These are phyloP conservation scores for Nephila pilipes DNA, from an alignment of 1,140 invertebrate genomes.

Conservation along the genomic window DNA sequence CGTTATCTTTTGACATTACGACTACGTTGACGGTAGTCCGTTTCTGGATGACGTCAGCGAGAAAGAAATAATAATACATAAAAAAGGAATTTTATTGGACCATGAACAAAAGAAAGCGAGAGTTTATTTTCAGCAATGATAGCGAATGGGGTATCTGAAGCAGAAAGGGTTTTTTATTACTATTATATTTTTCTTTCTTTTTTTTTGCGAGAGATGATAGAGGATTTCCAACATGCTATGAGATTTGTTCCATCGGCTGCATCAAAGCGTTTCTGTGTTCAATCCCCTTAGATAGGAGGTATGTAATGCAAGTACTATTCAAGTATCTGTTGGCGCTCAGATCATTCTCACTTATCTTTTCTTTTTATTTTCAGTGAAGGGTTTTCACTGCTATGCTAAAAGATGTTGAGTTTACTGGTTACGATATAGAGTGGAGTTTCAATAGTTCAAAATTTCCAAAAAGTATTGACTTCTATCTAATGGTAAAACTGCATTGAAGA, in stretches of 20 bases:
- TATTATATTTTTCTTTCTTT: not conserved
- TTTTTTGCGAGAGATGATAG: not conserved
- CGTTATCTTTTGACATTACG: constrained; percentile 45
- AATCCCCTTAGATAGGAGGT: not conserved
- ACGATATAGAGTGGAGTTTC: too few relatives aligned
- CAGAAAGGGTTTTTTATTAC: constrained; percentile 5
- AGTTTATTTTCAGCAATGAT: constrained; percentile 48
- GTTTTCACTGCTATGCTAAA: too few relatives aligned
- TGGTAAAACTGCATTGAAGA: too few relatives aligned
- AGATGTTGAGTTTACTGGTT: too few relatives aligned
- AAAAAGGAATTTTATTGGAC: constrained; percentile 49
- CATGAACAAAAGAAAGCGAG: constrained; percentile 38
- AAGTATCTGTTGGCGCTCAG: constrained; percentile 3
- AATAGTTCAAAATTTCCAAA: too few relatives aligned
- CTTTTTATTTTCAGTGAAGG: too few relatives aligned
- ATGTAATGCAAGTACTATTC: not conserved
- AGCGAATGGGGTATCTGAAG: constrained; percentile 22
- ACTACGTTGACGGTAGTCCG: constrained; percentile 21
- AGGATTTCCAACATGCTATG: not conserved
- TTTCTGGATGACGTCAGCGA: constrained; percentile 4
- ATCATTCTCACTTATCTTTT: too few relatives aligned
- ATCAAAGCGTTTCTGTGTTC: not conserved
- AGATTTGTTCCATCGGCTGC: constrained; percentile 6
- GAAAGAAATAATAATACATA: not conserved
- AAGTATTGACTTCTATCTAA: too few relatives aligned